Evolutionary conservation across 2,888 invertebrate species (phyloP).

Genomic region (Steinernema scapterisci): DNA sequence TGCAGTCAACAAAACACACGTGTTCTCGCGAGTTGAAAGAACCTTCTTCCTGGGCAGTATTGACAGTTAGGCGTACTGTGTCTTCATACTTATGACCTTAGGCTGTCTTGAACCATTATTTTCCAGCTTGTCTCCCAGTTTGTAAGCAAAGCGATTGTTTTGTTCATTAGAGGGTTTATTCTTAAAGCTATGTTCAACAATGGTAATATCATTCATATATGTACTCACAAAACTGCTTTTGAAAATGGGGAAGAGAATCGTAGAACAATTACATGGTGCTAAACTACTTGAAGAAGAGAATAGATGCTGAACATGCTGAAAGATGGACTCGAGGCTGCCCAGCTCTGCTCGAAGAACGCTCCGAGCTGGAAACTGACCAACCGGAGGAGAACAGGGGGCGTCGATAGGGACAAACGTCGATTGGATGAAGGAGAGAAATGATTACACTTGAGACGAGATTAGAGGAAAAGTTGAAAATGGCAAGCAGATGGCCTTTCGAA

Average conservation of each 20-base stretch:
- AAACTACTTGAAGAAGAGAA: background rate
- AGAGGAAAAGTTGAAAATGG: slow-evolving; percentile 7
- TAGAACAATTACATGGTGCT: background rate
- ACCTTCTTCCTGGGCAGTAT: too few species aligned
- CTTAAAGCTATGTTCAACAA: slow-evolving; percentile 32
- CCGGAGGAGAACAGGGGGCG: too few species aligned
- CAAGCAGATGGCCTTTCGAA: slow-evolving; percentile 30
- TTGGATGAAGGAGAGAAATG: background rate
- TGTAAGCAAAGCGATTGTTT: too few species aligned
- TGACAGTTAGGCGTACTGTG: too few species aligned
- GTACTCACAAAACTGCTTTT: slow-evolving; percentile 1
- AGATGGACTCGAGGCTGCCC: background rate
- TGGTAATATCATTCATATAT: slow-evolving; percentile 5
- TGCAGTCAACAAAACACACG: too few species aligned
- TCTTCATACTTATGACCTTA: too few species aligned
- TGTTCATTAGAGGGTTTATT: background rate
- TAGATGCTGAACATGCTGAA: slow-evolving; percentile 14
- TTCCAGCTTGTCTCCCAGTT: too few species aligned
- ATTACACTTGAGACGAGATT: slow-evolving; percentile 20
- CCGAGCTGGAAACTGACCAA: slow-evolving; percentile 12
- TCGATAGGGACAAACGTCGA: background rate
- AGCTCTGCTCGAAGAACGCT: background rate
- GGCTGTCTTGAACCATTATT: too few species aligned
- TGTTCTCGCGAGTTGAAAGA: too few species aligned
- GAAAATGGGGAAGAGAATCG: background rate